A percentile compares a stretch with the other conserved stretches of the same genome.
Evolutionary conservation across 2,888 invertebrate genomes (phyloP).

Genomic region (Apodemia hepburni): DNA sequence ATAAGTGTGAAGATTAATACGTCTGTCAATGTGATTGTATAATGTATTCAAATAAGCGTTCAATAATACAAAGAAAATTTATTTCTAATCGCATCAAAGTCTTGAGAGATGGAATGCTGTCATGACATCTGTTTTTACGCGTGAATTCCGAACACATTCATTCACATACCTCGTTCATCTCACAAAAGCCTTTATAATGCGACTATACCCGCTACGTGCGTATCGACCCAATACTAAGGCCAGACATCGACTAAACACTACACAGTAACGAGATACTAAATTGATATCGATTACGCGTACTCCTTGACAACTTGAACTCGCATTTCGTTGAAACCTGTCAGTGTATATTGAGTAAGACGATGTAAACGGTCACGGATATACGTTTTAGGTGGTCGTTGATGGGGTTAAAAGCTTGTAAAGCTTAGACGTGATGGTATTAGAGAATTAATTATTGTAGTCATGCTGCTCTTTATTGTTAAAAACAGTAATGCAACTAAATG

Average conservation of each 20-base stretch:
- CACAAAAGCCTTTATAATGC: slow-evolving; percentile 16
- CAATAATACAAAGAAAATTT: neutral
- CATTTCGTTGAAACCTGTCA: slow-evolving; percentile 23
- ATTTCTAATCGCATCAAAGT: neutral
- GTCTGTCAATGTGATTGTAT: neutral
- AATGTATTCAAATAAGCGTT: neutral
- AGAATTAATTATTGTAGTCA: slow-evolving; percentile 50
- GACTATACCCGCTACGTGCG: slow-evolving; percentile 40
- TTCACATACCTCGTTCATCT: slow-evolving; percentile 21
- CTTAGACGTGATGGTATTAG: slow-evolving; percentile 61
- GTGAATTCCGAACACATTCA: slow-evolving; percentile 21
- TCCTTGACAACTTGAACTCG: slow-evolving; percentile 18
- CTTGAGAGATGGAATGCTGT: neutral
- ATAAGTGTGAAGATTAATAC: neutral
- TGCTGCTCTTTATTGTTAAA: neutral
- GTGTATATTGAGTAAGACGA: slow-evolving; percentile 24
- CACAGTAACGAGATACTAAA: slow-evolving; percentile 32
- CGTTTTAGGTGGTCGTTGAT: slow-evolving; percentile 13
- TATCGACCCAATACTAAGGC: slow-evolving; percentile 39
- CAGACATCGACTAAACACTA: slow-evolving; percentile 40
- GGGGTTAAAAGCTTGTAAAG: slow-evolving; percentile 44
- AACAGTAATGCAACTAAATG: neutral
- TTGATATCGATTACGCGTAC: slow-evolving; percentile 31
- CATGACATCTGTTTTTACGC: slow-evolving; percentile 12
- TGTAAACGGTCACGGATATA: slow-evolving; percentile 10